Percentiles rank a stretch among this genome's conserved stretches.
These are phyloP conservation scores for Psittacula derbiana DNA, from an alignment of 2,797 vertebrate species.

Conservation along the genomic window DNA sequence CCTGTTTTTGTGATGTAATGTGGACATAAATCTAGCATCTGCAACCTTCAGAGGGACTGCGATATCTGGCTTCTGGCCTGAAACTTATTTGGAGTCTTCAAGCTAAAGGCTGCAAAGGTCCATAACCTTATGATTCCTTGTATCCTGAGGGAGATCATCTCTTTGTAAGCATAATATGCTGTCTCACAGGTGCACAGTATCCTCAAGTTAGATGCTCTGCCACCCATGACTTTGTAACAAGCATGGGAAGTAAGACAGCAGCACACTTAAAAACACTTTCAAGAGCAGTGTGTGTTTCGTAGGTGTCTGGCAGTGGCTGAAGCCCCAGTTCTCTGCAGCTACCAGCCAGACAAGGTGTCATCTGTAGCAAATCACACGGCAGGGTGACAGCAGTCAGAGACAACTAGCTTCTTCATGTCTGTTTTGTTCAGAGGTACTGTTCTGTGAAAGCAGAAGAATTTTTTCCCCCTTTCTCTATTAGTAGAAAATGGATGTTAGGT, in stretches of 20 bases:
- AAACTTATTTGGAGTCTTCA: neutral
- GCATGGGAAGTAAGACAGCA: neutral
- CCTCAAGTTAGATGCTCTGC: neutral
- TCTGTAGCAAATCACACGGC: neutral
- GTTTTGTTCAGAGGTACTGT: neutral
- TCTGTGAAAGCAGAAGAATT: neutral
- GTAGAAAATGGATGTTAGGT: neutral
- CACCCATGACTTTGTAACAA: neutral
- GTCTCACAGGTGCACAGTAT: neutral
- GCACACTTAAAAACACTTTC: neutral
- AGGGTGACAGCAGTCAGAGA: neutral
- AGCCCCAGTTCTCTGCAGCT: neutral
- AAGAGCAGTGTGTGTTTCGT: rapidly evolving
- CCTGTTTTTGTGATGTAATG: neutral
- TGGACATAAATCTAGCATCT: neutral
- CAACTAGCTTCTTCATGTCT: neutral
- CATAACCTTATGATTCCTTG: neutral
- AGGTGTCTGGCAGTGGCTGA: neutral
- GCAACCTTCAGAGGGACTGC: neutral
- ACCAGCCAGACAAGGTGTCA: neutral
- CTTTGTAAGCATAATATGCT: neutral
- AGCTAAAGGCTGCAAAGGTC: neutral
- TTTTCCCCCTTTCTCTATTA: neutral
- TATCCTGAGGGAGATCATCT: neutral
- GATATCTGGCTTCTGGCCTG: neutral